Evolutionary conservation across 2,888 invertebrate genomes (phyloP).

Genomic region (Cerastis leucographa): DNA sequence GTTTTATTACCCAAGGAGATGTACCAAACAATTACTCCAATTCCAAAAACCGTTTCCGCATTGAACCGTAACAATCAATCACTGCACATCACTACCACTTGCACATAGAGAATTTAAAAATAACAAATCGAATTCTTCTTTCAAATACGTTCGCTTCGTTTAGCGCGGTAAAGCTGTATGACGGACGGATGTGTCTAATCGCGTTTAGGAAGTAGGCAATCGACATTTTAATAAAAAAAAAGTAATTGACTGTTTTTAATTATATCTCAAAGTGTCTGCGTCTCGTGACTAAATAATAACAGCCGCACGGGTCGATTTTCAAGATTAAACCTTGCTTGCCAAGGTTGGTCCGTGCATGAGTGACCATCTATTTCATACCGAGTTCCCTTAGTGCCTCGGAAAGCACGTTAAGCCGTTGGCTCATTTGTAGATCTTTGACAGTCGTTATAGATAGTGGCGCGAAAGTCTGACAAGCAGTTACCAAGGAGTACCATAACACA

Average conservation of each 20-base stretch:
- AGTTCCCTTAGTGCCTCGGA: background rate
- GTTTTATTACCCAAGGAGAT: conserved; percentile 43
- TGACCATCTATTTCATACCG: background rate
- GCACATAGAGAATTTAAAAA: conserved; percentile 24
- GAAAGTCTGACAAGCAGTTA: background rate
- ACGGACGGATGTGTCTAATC: conserved; percentile 21
- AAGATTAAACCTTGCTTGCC: background rate
- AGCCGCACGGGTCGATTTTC: background rate
- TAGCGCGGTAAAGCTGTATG: conserved; percentile 57
- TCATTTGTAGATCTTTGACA: conserved; percentile 1
- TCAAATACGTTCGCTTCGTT: conserved; percentile 64
- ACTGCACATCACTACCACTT: conserved; percentile 63
- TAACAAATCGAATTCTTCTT: conserved; percentile 32
- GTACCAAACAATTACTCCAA: conserved; percentile 13
- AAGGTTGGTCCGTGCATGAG: background rate
- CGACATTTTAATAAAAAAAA: conserved; percentile 7
- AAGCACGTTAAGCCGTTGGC: background rate
- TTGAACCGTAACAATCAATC: conserved; percentile 40
- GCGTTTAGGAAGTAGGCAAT: conserved; percentile 32
- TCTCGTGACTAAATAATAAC: background rate
- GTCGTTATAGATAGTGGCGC: background rate
- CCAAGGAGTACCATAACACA: background rate
- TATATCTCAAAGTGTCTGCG: background rate
- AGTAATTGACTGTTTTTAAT: no score
- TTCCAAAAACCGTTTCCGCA: conserved; percentile 46